Base-by-base conservation (phyloP, 2,797 vertebrate species). In the Acropternis orthonyx region DNA sequence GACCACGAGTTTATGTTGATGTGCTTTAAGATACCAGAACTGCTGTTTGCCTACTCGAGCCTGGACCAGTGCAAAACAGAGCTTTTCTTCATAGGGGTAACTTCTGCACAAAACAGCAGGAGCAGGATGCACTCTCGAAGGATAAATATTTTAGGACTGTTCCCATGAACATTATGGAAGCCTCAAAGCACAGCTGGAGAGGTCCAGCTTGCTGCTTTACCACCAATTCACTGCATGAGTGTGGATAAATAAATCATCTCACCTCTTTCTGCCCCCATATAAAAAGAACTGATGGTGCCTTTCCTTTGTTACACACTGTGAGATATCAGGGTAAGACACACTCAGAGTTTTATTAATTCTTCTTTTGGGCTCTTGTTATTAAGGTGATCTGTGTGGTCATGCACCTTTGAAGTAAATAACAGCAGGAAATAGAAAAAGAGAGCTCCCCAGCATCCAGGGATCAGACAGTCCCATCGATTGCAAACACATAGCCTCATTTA, bases 351-450 rank as follows among this genome's bases (percentile, higher is more conserved):
- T 86, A 93, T 90, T 95, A 94, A 93, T 89, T 94, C 81, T 96
- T 93, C 71, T 92, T 90, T 58, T 49, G 61, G 76, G 76, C 41
- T 95, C n/a, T 78, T 80, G 72, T 79, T 91, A 93, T 95, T 93
- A 76, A 28, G 43, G 69, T 78, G 75, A 93, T 90, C 91, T 81
- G 32, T 89, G 76, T 79, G 90, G 63, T 80, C 92, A 91, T 28
- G 54, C 65, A 76, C 78, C 88, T 96, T 82, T 96, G 94, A 84
- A 93, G 90, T 86, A 95, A 95, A 93, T 91, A 94, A 20, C 95
- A 96, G 75, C 73, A 88, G 84, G 88, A 92, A 94, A 86, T 81
- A 73, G 66, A 68, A 92, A 86, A 88, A 88, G 76, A 84, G 61
- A 76, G 46, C 62, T 95, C 52, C 48, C 59, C 75, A 68, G 75